phyloP scores from a whole-genome alignment of 2,797 vertebrate genomes.

The Typhlichthys eigenmanni region DNA sequence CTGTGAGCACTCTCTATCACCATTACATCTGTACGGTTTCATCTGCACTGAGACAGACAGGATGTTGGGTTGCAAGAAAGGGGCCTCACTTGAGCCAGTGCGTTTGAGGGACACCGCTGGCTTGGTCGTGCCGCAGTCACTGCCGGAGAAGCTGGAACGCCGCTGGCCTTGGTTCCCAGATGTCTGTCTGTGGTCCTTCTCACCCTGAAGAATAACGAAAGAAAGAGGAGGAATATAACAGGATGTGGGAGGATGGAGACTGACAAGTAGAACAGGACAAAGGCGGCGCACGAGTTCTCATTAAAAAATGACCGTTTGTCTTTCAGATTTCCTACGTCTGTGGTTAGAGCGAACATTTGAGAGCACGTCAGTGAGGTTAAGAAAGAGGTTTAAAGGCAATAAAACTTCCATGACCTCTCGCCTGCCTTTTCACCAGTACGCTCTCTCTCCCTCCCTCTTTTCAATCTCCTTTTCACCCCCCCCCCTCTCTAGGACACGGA shows the following conservation, averaged over 20 bases:
- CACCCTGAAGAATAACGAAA: conserved; percentile 58
- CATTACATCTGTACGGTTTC: neutral
- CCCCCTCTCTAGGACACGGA: no score
- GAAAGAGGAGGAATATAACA: neutral
- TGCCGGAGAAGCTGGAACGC: conserved; percentile 89
- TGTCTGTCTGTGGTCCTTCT: conserved; percentile 70
- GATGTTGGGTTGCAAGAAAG: neutral
- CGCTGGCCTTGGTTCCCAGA: conserved; percentile 82
- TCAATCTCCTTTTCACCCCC: neutral
- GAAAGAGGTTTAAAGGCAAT: conserved; percentile 54
- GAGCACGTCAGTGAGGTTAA: conserved; percentile 43
- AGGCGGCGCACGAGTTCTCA: no score
- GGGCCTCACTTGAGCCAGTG: conserved; percentile 85
- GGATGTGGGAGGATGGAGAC: conserved; percentile 27
- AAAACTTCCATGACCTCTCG: conserved; percentile 50
- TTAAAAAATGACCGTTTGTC: neutral
- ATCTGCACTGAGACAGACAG: conserved; percentile 7
- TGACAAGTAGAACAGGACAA: conserved; percentile 18
- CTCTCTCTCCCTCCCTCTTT: conserved; percentile 14
- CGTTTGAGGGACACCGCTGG: conserved; percentile 86
- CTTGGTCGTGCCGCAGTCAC: conserved; percentile 83
- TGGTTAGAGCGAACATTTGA: conserved; percentile 8
- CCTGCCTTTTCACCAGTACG: conserved; percentile 41
- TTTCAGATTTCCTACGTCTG: conserved; percentile 28
- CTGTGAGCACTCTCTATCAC: conserved; percentile 13